These are phyloP conservation scores for Nemotelus nigrinus DNA, from an alignment of 2,888 invertebrate species.

Conservation along the genomic window DNA sequence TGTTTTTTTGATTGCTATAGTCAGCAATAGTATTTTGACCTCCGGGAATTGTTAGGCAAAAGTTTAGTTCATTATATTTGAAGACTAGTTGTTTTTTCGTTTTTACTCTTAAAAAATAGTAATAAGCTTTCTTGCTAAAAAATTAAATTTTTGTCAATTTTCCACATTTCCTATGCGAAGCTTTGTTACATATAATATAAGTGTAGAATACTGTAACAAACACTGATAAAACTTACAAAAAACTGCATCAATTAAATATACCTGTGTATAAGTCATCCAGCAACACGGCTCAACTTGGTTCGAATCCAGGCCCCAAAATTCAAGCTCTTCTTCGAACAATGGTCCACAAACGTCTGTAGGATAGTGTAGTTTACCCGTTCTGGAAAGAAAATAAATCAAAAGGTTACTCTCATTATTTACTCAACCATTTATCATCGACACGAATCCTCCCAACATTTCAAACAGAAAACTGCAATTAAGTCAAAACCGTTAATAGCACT, in stretches of 20 bases:
- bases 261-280: conserved; percentile 99
- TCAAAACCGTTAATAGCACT: not conserved
- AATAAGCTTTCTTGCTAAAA: no score
- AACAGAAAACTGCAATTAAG: not conserved
- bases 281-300: conserved; percentile 99
- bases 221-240: no score
- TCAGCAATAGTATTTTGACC: no score
- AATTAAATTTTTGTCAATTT: no score
- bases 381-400: conserved; percentile 60
- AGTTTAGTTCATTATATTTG: no score
- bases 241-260: conserved; percentile 58
- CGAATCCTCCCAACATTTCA: not conserved
- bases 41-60: no score
- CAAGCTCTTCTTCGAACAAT: conserved; percentile 97
- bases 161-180: no score
- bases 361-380: conserved; percentile 98
- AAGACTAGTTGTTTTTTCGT: no score
- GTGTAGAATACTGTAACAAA: no score
- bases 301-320: conserved; percentile 99
- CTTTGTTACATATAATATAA: no score
- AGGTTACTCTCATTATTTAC: not conserved
- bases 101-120: no score
- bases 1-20: no score
- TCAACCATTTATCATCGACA: conserved; percentile 8
- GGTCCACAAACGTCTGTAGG: conserved; percentile 99